These are phyloP conservation scores for Dicyrtoma fusca DNA, from an alignment of 2,888 invertebrate genomes.

Conservation along the genomic window DNA sequence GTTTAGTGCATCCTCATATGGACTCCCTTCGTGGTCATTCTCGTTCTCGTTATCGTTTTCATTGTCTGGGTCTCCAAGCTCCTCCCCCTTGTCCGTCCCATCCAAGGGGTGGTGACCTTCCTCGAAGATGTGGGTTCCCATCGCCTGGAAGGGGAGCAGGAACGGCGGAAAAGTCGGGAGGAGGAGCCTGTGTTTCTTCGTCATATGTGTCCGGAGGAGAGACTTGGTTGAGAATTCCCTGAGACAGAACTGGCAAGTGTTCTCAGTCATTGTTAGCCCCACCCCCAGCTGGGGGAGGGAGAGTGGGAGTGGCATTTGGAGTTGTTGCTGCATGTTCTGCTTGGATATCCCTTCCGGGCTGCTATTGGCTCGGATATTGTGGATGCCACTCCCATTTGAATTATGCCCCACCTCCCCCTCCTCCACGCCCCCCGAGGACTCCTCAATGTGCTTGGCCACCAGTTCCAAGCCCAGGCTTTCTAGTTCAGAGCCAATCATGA, in stretches of 20 bases:
- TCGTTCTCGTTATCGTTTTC: no score
- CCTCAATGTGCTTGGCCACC: constrained; percentile 46
- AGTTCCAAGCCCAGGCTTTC: constrained; percentile 45
- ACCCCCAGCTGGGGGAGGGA: constrained; percentile 44
- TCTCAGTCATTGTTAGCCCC: constrained; percentile 40
- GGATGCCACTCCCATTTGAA: constrained; percentile 7
- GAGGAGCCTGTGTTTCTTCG: constrained; percentile 51
- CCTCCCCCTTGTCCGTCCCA: background rate
- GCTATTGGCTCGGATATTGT: no score
- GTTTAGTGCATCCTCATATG: constrained; percentile 18
- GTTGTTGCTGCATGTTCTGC: constrained; percentile 40
- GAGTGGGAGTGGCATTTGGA: constrained; percentile 38
- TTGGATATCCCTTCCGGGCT: constrained; percentile 9
- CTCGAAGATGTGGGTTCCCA: constrained; percentile 24
- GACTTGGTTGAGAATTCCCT: constrained; percentile 51
- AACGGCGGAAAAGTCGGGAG: constrained; percentile 53
- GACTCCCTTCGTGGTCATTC: constrained; percentile 1
- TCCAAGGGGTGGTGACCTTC: constrained; percentile 32
- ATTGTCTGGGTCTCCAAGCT: background rate
- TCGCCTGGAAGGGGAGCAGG: constrained; percentile 46
- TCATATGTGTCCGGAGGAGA: constrained; percentile 48
- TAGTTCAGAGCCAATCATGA: constrained; percentile 34
- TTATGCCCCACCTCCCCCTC: constrained; percentile 40
- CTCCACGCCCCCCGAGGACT: constrained; percentile 27
- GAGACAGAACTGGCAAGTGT: constrained; percentile 55